A percentile compares a stretch with the other conserved stretches of the same genome.
These are phyloP conservation scores for Alces alces DNA, from an alignment of 2,113 vertebrate genomes.

Conservation along the genomic window DNA sequence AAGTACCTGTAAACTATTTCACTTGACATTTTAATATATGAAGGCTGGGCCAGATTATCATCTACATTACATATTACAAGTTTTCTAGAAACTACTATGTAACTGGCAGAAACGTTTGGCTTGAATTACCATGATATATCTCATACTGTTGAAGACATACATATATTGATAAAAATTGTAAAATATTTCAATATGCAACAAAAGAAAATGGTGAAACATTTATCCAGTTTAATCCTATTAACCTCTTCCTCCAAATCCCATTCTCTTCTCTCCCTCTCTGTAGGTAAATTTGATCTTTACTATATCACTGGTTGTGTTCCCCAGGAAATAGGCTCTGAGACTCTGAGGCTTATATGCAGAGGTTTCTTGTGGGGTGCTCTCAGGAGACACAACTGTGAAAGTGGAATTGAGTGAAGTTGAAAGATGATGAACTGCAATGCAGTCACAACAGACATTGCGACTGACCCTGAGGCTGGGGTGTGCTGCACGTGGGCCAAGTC, in stretches of 20 bases:
- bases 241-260: neutral
- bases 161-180: neutral
- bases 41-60: neutral
- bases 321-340: neutral
- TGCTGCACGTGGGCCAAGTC: neutral
- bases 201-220: neutral
- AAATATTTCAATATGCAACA: conserved; percentile 11
- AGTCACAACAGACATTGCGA: neutral
- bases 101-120: neutral
- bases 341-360: neutral
- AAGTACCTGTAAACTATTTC: neutral
- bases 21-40: conserved; percentile 13
- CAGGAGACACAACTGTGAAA: neutral
- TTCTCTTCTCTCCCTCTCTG: neutral
- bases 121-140: neutral
- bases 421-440: neutral
- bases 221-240: neutral
- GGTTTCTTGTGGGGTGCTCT: neutral
- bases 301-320: neutral
- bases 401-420: neutral
- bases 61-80: neutral
- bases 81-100: neutral
- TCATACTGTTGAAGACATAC: neutral
- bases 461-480: neutral
- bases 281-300: neutral